These are phyloP conservation scores for Illadopsis cleaveri DNA, from an alignment of 2,113 vertebrate genomes.

Conservation along the genomic window DNA sequence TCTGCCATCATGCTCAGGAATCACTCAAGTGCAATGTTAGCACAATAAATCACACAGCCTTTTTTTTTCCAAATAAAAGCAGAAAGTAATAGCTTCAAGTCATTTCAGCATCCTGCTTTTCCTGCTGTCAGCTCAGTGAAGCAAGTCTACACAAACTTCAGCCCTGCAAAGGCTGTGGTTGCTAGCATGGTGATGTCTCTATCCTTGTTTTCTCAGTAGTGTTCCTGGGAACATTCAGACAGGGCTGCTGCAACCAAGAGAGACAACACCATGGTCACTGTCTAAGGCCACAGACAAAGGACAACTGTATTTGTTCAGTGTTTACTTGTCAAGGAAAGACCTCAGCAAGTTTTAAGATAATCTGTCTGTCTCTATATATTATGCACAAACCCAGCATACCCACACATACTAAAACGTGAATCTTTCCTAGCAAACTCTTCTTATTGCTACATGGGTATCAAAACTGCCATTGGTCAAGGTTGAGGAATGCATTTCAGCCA, in stretches of 20 bases:
- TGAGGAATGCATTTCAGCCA: not conserved
- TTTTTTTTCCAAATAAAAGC: not conserved
- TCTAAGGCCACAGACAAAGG: not conserved
- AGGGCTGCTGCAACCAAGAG: not conserved
- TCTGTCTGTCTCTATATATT: not conserved
- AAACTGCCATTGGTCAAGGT: not conserved
- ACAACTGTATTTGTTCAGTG: not conserved
- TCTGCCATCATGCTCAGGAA: not conserved
- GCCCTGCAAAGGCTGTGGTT: not conserved
- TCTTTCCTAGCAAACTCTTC: not conserved
- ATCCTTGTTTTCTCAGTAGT: not conserved
- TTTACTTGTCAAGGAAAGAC: not conserved
- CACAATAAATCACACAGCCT: not conserved
- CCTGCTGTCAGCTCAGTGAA: not conserved
- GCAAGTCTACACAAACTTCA: not conserved
- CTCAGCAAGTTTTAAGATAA: not conserved
- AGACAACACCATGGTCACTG: not conserved
- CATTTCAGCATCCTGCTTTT: not conserved
- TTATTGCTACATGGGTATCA: not conserved
- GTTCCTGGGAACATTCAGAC: not conserved
- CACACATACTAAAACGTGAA: fast-evolving
- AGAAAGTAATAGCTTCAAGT: not conserved
- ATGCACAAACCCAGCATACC: not conserved
- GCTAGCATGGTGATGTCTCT: not conserved
- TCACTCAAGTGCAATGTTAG: not conserved